phyloP scores from a whole-genome alignment of 2,113 vertebrate genomes.

The Triplophysa dalaica region DNA sequence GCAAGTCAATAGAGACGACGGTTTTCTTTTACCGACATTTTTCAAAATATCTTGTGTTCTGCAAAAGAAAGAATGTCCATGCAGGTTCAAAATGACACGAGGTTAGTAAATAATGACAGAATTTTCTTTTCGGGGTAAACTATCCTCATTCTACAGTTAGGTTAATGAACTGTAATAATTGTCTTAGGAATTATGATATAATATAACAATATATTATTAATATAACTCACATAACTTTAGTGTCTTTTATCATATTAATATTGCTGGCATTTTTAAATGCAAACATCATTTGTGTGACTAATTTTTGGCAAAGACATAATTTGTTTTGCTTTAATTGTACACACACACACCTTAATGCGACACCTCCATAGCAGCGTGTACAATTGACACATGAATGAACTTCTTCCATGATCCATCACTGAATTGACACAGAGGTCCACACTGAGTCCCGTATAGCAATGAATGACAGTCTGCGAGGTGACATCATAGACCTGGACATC shows the following conservation, averaged over 20 bases:
- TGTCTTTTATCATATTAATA: neutral
- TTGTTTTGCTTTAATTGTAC: neutral
- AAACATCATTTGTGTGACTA: neutral
- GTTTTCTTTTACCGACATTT: no score
- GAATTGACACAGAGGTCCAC: conserved; percentile 5
- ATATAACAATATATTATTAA: no score
- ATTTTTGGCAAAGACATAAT: neutral
- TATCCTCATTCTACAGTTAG: neutral
- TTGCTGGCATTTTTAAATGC: neutral
- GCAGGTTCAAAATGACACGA: no score
- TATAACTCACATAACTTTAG: neutral
- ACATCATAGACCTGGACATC: conserved; percentile 49
- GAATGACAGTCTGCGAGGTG: conserved; percentile 2
- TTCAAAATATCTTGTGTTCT: no score
- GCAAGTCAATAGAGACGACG: no score
- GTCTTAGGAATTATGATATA: no score
- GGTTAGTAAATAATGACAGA: no score
- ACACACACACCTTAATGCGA: neutral
- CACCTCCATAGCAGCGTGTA: neutral
- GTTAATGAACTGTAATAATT: neutral
- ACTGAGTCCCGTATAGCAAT: neutral
- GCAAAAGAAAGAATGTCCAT: no score
- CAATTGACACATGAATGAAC: neutral
- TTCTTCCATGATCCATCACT: neutral
- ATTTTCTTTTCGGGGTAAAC: no score